A percentile compares a stretch with the other conserved stretches of the same genome.
Conservation (phyloP, 2,888 invertebrate genomes). For the Microctonus brassicae region DNA sequence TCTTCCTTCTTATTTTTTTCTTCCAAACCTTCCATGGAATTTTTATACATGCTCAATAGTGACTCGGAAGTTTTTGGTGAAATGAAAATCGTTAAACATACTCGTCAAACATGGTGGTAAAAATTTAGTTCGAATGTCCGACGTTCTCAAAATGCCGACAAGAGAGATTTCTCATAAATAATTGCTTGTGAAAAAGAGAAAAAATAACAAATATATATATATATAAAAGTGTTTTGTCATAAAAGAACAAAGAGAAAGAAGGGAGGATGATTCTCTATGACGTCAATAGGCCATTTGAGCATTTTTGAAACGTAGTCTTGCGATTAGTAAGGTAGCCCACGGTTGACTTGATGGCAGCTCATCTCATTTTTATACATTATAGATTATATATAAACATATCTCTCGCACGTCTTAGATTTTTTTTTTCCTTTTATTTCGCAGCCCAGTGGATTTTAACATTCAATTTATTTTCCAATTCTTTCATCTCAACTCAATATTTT, state of each 20-base stretch:
- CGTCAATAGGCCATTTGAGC: slow-evolving; percentile 11
- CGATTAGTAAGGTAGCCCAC: not conserved
- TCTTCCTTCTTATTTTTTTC: not conserved
- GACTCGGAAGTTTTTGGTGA: not conserved
- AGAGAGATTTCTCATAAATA: not conserved
- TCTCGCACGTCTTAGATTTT: not conserved
- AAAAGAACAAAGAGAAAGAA: not conserved
- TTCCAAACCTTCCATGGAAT: too few species aligned
- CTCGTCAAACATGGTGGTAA: not conserved
- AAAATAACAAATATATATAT: too few species aligned
- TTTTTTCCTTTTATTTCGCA: not conserved
- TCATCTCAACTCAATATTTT: not conserved
- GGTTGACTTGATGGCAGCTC: not conserved
- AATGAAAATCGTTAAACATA: not conserved
- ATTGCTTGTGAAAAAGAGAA: not conserved
- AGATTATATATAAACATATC: not conserved
- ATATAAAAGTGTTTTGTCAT: not conserved
- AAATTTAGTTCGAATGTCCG: not conserved
- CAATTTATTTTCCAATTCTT: not conserved
- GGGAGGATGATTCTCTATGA: not conserved
- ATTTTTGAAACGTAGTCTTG: not conserved
- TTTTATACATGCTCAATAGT: not conserved
- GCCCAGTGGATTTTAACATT: not conserved
- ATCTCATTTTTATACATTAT: not conserved
- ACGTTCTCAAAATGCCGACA: not conserved